Base-by-base conservation (phyloP, 1,140 invertebrate species). In the Dendrolimus kikuchii region DNA sequence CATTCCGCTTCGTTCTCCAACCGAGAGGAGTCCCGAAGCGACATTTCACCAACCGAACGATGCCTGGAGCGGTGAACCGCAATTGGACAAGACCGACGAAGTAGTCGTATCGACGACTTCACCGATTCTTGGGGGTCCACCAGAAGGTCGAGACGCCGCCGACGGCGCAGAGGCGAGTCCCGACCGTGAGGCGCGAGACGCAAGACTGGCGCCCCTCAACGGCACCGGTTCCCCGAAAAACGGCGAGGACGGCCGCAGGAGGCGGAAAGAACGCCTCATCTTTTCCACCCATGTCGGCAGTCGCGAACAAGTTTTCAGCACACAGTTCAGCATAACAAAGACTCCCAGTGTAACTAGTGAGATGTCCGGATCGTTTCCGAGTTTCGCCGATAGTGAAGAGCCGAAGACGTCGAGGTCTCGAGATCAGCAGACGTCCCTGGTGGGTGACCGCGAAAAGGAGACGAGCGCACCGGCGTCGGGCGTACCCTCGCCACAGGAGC, bases 1-100 rank as follows among this genome's bases (percentile, higher is more conserved):
- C 39, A 89, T 89, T 55, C 88, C 88, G 5, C 72, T 89, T 47
- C 88, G 87, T 62, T 89, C 88, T 2, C 88, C 88, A 0, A 88
- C 88, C 6, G 83, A 88, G 51, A 79, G 63, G 39, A 50, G 52
- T 6, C 10, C 42, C n/a, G 39, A 46, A 6, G 64, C n/a, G 50
- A 51, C n/a, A 38, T 23, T 45, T 36, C 42, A 51, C 4, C 23
- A 5, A 5, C 23, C 23, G 23, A 23, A 23, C 23, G 23, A 23
- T 23, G 23, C 23, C 23, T 23, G 23, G 23, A 23, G 23, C 3
- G 5, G 6, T 36, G 41, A 38, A 5, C 23, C 42, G 4, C n/a
- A 45, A 8, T 9, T 36, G 23, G 23, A 23, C 3, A 23, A 23
- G 7, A 45, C 7, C 7, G 42, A 36, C 7, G 23, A 23, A 23